A percentile compares a stretch with the other conserved stretches of the same genome.
Evolutionary conservation across 2,113 vertebrate species (phyloP).

Genomic region (Dipodomys merriami): DNA sequence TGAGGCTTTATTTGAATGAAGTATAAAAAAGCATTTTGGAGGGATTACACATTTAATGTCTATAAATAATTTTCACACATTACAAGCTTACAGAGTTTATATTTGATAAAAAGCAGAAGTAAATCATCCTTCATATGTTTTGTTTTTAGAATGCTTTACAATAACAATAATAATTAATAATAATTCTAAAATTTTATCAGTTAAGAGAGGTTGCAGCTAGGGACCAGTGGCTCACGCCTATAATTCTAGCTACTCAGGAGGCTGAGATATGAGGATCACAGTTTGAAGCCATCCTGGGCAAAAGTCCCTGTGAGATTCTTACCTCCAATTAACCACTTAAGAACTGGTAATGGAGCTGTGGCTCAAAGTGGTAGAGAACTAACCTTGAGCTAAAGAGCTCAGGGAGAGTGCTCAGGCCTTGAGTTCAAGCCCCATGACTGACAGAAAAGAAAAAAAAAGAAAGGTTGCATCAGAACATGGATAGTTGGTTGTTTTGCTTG

Average conservation of each 20-base stretch:
- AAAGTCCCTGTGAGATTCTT: too few relatives aligned
- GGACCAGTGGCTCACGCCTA: too few relatives aligned
- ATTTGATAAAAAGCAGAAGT: slow-evolving; percentile 46
- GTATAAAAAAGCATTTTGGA: background rate
- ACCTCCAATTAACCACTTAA: too few relatives aligned
- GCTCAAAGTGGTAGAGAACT: too few relatives aligned
- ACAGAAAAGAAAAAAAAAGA: too few relatives aligned
- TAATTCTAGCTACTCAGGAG: too few relatives aligned
- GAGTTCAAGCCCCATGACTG: too few relatives aligned
- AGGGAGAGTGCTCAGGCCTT: too few relatives aligned
- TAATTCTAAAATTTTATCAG: background rate
- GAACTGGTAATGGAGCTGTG: too few relatives aligned
- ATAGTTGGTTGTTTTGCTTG: slow-evolving; percentile 14
- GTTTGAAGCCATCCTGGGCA: too few relatives aligned
- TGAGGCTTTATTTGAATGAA: background rate
- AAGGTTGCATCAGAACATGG: background rate
- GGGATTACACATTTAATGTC: background rate
- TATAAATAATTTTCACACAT: slow-evolving; percentile 27
- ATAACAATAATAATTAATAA: background rate
- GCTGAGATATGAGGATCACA: too few relatives aligned
- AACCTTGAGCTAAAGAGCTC: too few relatives aligned
- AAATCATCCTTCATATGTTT: background rate
- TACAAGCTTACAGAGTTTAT: background rate
- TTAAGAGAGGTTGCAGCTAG: background rate
- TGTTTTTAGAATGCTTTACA: slow-evolving; percentile 27